Base-by-base conservation (phyloP, 1,140 invertebrate genomes). In the Ericerus pela region DNA sequence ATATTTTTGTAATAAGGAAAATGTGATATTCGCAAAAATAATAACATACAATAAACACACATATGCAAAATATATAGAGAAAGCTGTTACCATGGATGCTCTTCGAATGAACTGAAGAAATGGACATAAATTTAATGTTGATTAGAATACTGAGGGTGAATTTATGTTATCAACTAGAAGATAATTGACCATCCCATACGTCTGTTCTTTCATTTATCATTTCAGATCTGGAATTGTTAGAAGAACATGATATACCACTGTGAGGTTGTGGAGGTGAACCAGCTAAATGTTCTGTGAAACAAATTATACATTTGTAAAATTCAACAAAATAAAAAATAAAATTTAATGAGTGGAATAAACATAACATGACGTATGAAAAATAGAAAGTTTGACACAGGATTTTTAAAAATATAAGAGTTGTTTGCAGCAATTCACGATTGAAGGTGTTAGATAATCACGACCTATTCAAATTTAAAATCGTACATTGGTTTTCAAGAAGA, bases 161-260 rank as follows among this genome's bases (percentile, higher is more conserved):
- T n/a, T n/a, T n/a, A n/a, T n/a, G 3, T 47, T 47, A 47, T 47
- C 41, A 47, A 47, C 41, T 47, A 22, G 41, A 47, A 2, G 41
- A 47, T 14, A 47, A 47, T 24, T 47, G 41, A 2, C 20, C 26
- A 47, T 47, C 41, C 41, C 41, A 47, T 18, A 18, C 26, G 10
- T 47, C 41, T 14, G 41, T 24, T 10, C 41, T 10, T 3, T 24
- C 41, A 22, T 47, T 47, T 24, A 47, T 47, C 3, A 47, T 24
- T 4, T 3, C 36, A 8, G 41, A 14, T 24, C 41, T 10, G 18
- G 41, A 24, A 12, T 47, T 24, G 41, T 24, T 47, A 22, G 41
- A 24, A 3, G 41, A 47, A 24, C 41, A 47, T 24, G 26, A 24
- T 24, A 47, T 47, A 4, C 8, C 41, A 16, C 26, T 47, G 26